Conservation (phyloP, 2,888 invertebrate species). For the Drosophila demipolita region DNA sequence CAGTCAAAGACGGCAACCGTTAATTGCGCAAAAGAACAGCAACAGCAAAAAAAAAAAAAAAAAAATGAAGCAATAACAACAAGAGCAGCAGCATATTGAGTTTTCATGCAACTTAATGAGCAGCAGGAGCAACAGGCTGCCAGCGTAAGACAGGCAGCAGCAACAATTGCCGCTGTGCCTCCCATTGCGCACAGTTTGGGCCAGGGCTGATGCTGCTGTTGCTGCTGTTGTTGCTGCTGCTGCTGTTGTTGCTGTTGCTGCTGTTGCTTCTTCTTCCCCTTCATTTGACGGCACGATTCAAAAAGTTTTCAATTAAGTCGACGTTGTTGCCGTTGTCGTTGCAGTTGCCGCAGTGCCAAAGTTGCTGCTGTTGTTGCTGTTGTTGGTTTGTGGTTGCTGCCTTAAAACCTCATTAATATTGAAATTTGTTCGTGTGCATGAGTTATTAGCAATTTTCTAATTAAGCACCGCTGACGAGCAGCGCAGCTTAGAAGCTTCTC, state of each 20-base stretch:
- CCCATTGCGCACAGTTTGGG: constrained; percentile 72
- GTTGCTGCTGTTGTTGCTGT: constrained; percentile 21
- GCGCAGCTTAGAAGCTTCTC: constrained; percentile 26
- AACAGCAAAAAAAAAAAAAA: background rate
- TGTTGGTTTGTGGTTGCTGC: constrained; percentile 32
- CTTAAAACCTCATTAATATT: constrained; percentile 81
- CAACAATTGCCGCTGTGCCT: constrained; percentile 60
- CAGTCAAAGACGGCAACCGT: constrained; percentile 68
- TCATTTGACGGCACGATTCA: constrained; percentile 62
- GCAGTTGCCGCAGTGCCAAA: constrained; percentile 24
- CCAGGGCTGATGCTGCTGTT: constrained; percentile 33
- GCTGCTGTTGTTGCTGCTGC: rapidly evolving
- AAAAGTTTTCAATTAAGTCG: constrained; percentile 75
- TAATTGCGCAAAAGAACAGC: constrained; percentile 47
- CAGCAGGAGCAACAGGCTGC: constrained; percentile 61
- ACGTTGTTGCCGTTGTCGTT: constrained; percentile 46
- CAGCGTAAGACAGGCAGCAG: constrained; percentile 54
- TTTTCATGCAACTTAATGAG: constrained; percentile 79
- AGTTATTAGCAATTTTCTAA: constrained; percentile 83
- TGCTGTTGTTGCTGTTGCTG: constrained; percentile 5
- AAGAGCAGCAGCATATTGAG: constrained; percentile 60
- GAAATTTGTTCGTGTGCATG: constrained; percentile 80
- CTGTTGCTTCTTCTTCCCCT: constrained; percentile 18
- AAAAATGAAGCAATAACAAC: constrained; percentile 5
- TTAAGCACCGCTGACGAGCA: constrained; percentile 66